These are phyloP conservation scores for Eilema sororculum DNA, from an alignment of 2,888 invertebrate genomes.

Conservation along the genomic window DNA sequence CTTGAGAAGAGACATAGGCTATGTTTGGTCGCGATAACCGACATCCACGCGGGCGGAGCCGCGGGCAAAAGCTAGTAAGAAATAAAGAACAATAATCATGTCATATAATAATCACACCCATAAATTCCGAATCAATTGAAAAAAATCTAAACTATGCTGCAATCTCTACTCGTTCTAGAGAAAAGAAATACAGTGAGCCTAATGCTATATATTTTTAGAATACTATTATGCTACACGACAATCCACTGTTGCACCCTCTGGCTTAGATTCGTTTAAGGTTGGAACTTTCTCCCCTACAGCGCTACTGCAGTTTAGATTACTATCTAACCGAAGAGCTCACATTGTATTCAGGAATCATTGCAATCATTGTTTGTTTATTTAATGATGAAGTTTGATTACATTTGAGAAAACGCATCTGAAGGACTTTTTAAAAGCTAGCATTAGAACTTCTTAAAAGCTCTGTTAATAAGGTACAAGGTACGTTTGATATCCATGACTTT, in stretches of 20 bases:
- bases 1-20: too few species aligned
- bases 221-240: slow-evolving; percentile 9
- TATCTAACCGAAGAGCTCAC: slow-evolving; percentile 14
- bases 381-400: not conserved
- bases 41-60: too few species aligned
- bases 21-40: too few species aligned
- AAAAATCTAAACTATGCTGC: not conserved
- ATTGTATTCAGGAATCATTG: slow-evolving; percentile 2
- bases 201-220: not conserved
- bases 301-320: slow-evolving; percentile 20
- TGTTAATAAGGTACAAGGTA: too few species aligned
- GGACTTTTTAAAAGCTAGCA: too few species aligned
- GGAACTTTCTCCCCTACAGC: slow-evolving; percentile 1
- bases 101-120: too few species aligned
- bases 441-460: too few species aligned
- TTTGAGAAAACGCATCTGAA: not conserved
- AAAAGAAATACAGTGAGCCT: not conserved
- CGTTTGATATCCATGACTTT: too few species aligned
- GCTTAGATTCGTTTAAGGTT: slow-evolving; percentile 17
- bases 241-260: slow-evolving; percentile 7
- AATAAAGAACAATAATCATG: too few species aligned
- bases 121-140: too few species aligned
- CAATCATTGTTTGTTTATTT: not conserved
- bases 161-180: not conserved
- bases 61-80: too few species aligned